Evolutionary conservation across 92 coral and sea anemone genomes (phyloP).

Genomic region (Ricordea florida): DNA sequence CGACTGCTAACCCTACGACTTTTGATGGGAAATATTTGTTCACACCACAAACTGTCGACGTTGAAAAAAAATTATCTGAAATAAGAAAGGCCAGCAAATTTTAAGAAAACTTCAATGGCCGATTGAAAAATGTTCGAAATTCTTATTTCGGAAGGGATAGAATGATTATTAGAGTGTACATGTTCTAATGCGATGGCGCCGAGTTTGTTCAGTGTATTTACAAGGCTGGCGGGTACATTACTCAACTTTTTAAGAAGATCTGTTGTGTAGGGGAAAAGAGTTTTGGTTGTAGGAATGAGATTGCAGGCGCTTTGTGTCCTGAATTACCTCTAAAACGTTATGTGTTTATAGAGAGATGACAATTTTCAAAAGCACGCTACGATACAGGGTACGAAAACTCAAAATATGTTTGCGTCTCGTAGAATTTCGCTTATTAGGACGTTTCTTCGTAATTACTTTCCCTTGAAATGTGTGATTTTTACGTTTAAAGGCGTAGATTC

Average conservation of each 20-base stretch:
- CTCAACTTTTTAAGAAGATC: background rate
- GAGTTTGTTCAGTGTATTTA: constrained; percentile 42
- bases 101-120: background rate
- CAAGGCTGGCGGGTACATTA: constrained; percentile 18
- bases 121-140: background rate
- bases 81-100: background rate
- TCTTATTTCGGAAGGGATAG: background rate
- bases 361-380: too few relatives aligned
- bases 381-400: too few relatives aligned
- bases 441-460: too few relatives aligned
- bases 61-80: background rate
- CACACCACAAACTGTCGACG: constrained; percentile 19
- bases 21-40: constrained; percentile 71
- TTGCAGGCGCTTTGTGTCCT: too few relatives aligned
- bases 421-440: too few relatives aligned
- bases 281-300: too few relatives aligned
- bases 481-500: too few relatives aligned
- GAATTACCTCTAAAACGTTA: too few relatives aligned
- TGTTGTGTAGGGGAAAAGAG: too few relatives aligned
- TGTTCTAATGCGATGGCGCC: background rate
- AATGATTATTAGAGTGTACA: background rate
- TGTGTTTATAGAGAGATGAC: too few relatives aligned
- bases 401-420: too few relatives aligned
- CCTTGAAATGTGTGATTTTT: too few relatives aligned
- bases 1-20: constrained; percentile 69